Evolutionary conservation across 2,888 invertebrate genomes (phyloP), one percentile per base, ranked within the genome.

Genomic region (Ariolimax columbianus): DNA sequence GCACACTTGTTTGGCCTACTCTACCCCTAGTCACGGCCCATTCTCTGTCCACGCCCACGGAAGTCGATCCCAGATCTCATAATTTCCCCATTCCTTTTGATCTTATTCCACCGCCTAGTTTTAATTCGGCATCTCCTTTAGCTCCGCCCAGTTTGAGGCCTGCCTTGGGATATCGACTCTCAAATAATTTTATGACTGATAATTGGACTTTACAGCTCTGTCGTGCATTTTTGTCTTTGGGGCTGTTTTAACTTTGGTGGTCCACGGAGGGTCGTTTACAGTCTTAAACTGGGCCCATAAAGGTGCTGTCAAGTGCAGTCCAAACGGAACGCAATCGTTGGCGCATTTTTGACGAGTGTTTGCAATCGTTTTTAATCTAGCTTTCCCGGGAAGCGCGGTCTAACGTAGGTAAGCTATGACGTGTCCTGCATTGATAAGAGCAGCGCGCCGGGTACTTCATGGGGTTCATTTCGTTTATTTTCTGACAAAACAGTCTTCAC

Each of bases 261-360:
- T 73, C 73, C 43, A 43, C 73, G 1, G 43, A 26, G 73, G 73
- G 23, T 30, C 73, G 73, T 43, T 43, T 17, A 11, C 40, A 26
- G 40, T 72, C 72, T 6, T 40, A 72, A 72, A 40, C 4, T 7
- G 40, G n/a, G 43, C n/a, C 43, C 73, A 73, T 40, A 73, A 73
- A 73, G 43, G 73, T 43, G 40, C 43, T 73, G 73, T 43, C 26
- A 73, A 73, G 73, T 43, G n/a, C n/a, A 43, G 26, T 43, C 17
- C n/a, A 73, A 72, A 40, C 40, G 26, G 7, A 72, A 26, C 40
- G 72, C 72, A 40, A 72, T 38, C 43, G 43, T 73, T 73, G 30
- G 73, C 43, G 73, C 73, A 73, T 73, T 73, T 73, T 43, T 73
- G 43, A 47, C n/a, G 40, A 73, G 73, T 73, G 43, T 73, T 40